phyloP scores from a whole-genome alignment of 2,113 vertebrate genomes.

The Cyanoramphus novaezelandiae region DNA sequence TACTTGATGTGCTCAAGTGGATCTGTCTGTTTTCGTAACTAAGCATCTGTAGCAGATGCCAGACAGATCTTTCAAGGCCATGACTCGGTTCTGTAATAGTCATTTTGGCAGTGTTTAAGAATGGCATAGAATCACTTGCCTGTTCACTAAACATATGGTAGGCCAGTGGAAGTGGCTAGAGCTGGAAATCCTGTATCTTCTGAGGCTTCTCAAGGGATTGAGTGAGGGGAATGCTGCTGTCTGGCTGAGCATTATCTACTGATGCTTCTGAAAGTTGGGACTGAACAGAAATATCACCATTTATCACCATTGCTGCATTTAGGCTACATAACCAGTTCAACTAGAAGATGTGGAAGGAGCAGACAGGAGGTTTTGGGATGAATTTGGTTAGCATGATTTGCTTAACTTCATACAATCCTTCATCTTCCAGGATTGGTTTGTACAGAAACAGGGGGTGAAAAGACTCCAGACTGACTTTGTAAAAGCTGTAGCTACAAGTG shows the following conservation, averaged over 20 bases:
- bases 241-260: not conserved
- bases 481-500: not conserved
- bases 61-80: not conserved
- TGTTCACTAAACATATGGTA: not conserved
- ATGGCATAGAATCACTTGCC: not conserved
- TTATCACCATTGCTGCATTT: not conserved
- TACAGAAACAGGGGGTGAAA: fast-evolving
- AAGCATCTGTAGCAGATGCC: not conserved
- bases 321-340: not conserved
- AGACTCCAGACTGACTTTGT: not conserved
- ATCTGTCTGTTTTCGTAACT: not conserved
- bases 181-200: not conserved
- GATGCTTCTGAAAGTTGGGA: not conserved
- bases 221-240: not conserved
- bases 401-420: not conserved
- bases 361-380: not conserved
- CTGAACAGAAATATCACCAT: conserved; percentile 12
- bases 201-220: not conserved
- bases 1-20: not conserved
- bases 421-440: not conserved
- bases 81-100: not conserved
- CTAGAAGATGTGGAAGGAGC: not conserved
- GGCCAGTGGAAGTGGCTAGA: not conserved
- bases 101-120: not conserved
- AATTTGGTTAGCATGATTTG: not conserved